These are phyloP conservation scores for Bursaphelenchus okinawaensis DNA, from an alignment of 2,888 invertebrate species.

Conservation along the genomic window DNA sequence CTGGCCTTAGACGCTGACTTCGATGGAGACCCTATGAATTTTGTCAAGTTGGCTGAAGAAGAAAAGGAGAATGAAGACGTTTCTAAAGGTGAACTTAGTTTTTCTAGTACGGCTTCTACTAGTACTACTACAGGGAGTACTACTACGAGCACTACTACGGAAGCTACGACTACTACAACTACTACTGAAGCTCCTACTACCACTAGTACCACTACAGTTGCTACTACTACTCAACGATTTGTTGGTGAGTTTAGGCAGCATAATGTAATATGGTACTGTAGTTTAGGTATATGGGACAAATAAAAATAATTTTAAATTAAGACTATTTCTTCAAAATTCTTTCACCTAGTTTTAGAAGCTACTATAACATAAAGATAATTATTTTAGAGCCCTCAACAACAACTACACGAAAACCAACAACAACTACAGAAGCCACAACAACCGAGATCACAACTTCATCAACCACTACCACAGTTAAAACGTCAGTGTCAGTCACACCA, in stretches of 20 bases:
- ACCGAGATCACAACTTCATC: neutral
- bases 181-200: neutral
- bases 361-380: too few relatives aligned
- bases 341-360: too few relatives aligned
- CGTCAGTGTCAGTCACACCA: neutral
- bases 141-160: neutral
- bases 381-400: neutral
- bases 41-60: neutral
- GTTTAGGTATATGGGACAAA: too few relatives aligned
- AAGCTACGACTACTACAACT: neutral
- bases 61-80: neutral
- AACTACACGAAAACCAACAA: conserved; percentile 2
- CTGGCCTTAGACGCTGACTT: conserved; percentile 1
- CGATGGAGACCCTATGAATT: conserved; percentile 11
- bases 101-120: neutral
- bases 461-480: neutral
- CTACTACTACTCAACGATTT: neutral
- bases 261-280: neutral
- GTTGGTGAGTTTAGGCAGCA: neutral
- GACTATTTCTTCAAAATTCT: too few relatives aligned
- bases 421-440: neutral
- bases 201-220: neutral
- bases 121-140: neutral
- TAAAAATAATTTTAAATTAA: too few relatives aligned
- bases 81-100: too few relatives aligned